These are phyloP conservation scores for Dendrophyllia cribrosa DNA, from an alignment of 64 coral and sea anemone species.

Conservation along the genomic window DNA sequence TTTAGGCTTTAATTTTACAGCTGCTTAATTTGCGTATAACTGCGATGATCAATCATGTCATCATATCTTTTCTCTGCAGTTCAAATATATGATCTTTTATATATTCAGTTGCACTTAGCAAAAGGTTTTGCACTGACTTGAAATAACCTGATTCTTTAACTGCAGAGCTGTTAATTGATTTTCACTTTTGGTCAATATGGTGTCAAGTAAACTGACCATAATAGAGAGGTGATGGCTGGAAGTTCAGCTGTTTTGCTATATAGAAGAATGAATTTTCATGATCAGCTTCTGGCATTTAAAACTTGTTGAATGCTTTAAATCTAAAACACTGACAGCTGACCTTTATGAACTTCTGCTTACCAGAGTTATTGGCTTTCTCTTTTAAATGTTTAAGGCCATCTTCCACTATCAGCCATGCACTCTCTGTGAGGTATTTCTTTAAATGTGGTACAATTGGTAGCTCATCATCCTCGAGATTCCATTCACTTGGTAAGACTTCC, in stretches of 20 bases:
- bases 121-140: not conserved
- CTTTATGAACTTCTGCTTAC: not conserved
- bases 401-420: slow-evolving; percentile 36
- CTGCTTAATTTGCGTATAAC: no score
- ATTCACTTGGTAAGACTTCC: not conserved
- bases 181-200: not conserved
- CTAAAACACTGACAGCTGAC: not conserved
- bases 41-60: no score
- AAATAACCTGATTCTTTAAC: not conserved
- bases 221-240: not conserved
- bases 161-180: not conserved
- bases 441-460: not conserved
- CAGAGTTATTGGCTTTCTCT: not conserved
- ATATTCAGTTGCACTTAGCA: not conserved
- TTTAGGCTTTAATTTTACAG: no score
- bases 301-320: not conserved
- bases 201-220: not conserved
- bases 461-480: not conserved
- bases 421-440: not conserved
- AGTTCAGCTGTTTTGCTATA: not conserved
- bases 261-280: not conserved
- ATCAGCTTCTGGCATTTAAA: not conserved
- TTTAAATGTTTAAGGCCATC: not conserved
- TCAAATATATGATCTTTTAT: no score
- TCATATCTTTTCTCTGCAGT: no score